A percentile compares a stretch with the other conserved stretches of the same genome.
phyloP scores from a whole-genome alignment of 1,140 invertebrate species.

The Pinna nobilis region DNA sequence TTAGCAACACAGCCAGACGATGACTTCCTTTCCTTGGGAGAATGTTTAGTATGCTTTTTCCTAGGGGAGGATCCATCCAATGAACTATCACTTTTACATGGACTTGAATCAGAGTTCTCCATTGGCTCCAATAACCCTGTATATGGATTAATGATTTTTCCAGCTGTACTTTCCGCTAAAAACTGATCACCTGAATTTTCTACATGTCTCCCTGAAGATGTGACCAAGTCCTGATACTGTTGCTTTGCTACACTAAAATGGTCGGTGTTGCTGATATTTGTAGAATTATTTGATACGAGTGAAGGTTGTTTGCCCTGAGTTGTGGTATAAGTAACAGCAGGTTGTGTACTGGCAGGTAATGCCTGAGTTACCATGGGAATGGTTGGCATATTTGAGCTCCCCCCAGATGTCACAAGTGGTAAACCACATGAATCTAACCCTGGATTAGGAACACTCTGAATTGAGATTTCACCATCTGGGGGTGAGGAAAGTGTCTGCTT shows the following conservation, averaged over 20 bases:
- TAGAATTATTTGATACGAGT: not conserved
- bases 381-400: constrained; percentile 18
- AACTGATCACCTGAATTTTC: too few relatives aligned
- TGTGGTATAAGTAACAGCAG: constrained; percentile 32
- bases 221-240: not conserved
- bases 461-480: constrained; percentile 60
- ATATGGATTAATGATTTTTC: constrained; percentile 90
- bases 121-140: constrained; percentile 90
- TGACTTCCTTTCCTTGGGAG: constrained; percentile 19
- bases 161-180: constrained; percentile 63
- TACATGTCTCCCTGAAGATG: not conserved
- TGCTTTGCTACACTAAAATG: not conserved
- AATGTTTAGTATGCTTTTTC: constrained; percentile 15
- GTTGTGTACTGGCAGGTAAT: constrained; percentile 34
- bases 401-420: constrained; percentile 36
- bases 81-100: constrained; percentile 50
- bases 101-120: constrained; percentile 62
- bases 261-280: constrained; percentile 5
- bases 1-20: too few relatives aligned
- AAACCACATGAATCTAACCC: constrained; percentile 28
- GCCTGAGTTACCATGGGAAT: constrained; percentile 41
- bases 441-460: constrained; percentile 61
- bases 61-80: constrained; percentile 47
- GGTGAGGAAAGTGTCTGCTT: constrained; percentile 32
- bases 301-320: not conserved